Evolutionary conservation across 1,140 invertebrate species (phyloP).

Genomic region (Drosophila micromelanica): DNA sequence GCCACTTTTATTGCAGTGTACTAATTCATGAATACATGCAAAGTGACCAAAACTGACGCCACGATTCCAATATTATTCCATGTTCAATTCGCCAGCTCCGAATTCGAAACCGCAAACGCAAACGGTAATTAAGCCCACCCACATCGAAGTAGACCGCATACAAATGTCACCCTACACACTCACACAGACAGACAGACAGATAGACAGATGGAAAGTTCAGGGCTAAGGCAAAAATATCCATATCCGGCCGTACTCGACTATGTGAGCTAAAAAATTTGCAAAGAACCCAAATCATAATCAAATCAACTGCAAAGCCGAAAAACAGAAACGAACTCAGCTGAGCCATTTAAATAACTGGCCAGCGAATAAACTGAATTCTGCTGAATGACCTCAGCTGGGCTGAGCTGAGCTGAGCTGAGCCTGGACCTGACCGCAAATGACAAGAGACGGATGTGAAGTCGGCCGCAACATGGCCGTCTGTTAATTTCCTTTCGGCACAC

Average conservation of each 20-base stretch:
- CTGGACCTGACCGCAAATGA: constrained; percentile 18
- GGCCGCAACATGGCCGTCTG: not conserved
- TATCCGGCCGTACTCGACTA: not conserved
- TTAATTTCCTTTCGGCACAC: constrained; percentile 21
- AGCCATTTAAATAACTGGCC: constrained; percentile 1
- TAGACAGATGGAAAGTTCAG: not conserved
- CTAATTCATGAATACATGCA: constrained; percentile 19
- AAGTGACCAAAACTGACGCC: not conserved
- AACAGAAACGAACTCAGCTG: constrained; percentile 18
- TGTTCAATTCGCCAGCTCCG: constrained; percentile 46
- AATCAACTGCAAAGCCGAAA: constrained; percentile 28
- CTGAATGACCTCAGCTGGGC: constrained; percentile 10
- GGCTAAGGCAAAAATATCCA: not conserved
- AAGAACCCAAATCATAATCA: constrained; percentile 23
- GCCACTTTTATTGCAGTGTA: constrained; percentile 19
- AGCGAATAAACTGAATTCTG: constrained; percentile 1
- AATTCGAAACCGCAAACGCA: constrained; percentile 42
- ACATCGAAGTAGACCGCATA: constrained; percentile 9
- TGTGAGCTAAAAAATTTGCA: constrained; percentile 4
- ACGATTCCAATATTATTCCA: constrained; percentile 34
- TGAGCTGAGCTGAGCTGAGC: not conserved
- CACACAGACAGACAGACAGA: not conserved
- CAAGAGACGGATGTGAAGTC: constrained; percentile 1
- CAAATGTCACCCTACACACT: constrained; percentile 36
- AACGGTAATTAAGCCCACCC: constrained; percentile 42